Evolutionary conservation across 2,797 vertebrate genomes (phyloP).

Genomic region (Sebastes trivittatus): DNA sequence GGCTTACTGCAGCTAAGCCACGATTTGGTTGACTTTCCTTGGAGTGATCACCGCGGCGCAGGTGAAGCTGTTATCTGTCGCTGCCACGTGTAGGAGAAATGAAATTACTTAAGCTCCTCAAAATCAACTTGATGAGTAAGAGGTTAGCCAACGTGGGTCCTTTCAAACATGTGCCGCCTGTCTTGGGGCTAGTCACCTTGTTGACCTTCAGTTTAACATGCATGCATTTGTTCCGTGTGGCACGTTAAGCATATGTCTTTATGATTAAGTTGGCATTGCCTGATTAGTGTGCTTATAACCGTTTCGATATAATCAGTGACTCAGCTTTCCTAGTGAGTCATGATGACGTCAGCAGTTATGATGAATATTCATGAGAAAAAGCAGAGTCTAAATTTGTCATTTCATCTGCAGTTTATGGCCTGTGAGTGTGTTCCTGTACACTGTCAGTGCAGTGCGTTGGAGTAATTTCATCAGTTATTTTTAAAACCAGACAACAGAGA

Average conservation of each 20-base stretch:
- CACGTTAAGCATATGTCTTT: constrained; percentile 11
- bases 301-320: constrained; percentile 53
- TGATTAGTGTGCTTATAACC: constrained; percentile 32
- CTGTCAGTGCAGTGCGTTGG: constrained; percentile 11
- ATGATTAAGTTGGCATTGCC: constrained; percentile 25
- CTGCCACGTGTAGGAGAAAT: constrained; percentile 62
- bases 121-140: constrained; percentile 65
- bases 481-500: constrained; percentile 43
- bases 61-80: constrained; percentile 70
- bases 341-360: constrained; percentile 49
- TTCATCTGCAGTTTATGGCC: constrained; percentile 39
- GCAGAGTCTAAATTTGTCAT: constrained; percentile 42
- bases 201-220: constrained; percentile 30
- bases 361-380: constrained; percentile 70
- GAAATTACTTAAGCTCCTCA: constrained; percentile 66
- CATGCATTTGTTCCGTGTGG: neutral
- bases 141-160: constrained; percentile 38
- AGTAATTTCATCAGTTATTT: constrained; percentile 49
- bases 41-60: constrained; percentile 65
- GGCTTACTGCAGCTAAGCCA: constrained; percentile 68
- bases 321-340: constrained; percentile 52
- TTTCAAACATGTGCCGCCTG: constrained; percentile 27
- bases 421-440: constrained; percentile 27
- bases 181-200: constrained; percentile 13
- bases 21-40: constrained; percentile 69